phyloP scores from a whole-genome alignment of 2,113 vertebrate genomes.

The Lepisosteus osseus region DNA sequence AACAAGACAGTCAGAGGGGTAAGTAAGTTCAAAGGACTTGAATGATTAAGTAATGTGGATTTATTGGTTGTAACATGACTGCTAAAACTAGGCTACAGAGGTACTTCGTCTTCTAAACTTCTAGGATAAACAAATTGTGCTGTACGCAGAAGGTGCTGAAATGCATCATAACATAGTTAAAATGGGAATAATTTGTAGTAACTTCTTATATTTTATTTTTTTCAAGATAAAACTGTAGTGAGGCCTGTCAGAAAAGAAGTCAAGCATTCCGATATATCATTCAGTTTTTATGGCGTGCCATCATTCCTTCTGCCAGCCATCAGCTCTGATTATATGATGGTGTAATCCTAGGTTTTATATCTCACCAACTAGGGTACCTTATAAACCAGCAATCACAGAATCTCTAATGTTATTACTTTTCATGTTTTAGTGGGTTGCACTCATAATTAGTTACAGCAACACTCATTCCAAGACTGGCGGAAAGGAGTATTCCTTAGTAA shows the following conservation, averaged over 20 bases:
- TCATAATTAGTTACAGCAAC: constrained; percentile 97
- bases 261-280: background rate
- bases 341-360: constrained; percentile 32
- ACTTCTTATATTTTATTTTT: background rate
- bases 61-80: no score
- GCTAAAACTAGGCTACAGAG: constrained; percentile 9
- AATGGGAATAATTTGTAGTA: background rate
- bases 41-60: no score
- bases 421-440: constrained; percentile 83
- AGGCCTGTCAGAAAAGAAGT: background rate
- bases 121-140: constrained; percentile 29
- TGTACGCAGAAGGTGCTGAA: constrained; percentile 8
- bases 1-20: no score
- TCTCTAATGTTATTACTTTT: constrained; percentile 92
- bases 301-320: background rate
- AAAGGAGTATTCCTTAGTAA: constrained; percentile 97
- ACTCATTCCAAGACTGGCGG: constrained; percentile 91
- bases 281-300: background rate
- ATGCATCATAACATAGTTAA: constrained; percentile 16
- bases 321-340: background rate
- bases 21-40: no score
- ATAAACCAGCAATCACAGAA: constrained; percentile 85
- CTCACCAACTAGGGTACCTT: constrained; percentile 49
- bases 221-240: background rate
- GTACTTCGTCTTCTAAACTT: constrained; percentile 21